phyloP scores from a whole-genome alignment of 2,797 vertebrate genomes.

The Rhadinocentrus ornatus region DNA sequence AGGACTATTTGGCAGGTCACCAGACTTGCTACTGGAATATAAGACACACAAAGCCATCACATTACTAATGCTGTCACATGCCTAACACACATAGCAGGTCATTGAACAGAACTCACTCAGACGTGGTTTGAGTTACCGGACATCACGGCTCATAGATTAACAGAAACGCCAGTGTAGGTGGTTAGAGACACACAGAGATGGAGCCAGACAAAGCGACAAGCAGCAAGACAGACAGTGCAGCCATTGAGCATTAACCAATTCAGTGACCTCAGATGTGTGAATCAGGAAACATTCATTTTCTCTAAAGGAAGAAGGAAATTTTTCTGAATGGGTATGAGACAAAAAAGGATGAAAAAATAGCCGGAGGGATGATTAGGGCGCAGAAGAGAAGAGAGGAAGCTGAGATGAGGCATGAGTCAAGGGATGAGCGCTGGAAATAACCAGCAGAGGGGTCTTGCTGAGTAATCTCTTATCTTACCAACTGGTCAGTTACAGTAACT shows the following conservation, averaged over 20 bases:
- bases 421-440: slow-evolving; percentile 52
- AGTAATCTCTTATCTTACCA: slow-evolving; percentile 69
- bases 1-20: slow-evolving; percentile 59
- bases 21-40: slow-evolving; percentile 68
- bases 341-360: slow-evolving; percentile 64
- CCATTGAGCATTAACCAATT: slow-evolving; percentile 71
- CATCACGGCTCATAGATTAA: slow-evolving; percentile 73
- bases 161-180: slow-evolving; percentile 76
- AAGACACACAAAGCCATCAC: slow-evolving; percentile 65
- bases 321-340: slow-evolving; percentile 69
- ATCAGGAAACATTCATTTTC: slow-evolving; percentile 80
- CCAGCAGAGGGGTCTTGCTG: slow-evolving; percentile 65
- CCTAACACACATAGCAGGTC: slow-evolving; percentile 68
- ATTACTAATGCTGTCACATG: slow-evolving; percentile 60
- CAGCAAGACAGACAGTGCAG: slow-evolving; percentile 63
- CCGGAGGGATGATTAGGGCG: slow-evolving; percentile 53
- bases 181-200: slow-evolving; percentile 49
- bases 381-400: slow-evolving; percentile 51
- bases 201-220: slow-evolving; percentile 50
- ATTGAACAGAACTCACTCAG: slow-evolving; percentile 63
- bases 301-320: slow-evolving; percentile 51
- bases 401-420: slow-evolving; percentile 71
- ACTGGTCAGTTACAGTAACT: slow-evolving; percentile 72
- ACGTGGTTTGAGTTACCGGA: slow-evolving; percentile 68
- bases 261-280: slow-evolving; percentile 71